Evolutionary conservation across 1,140 invertebrate species (phyloP).

Genomic region (Penaeus indicus): DNA sequence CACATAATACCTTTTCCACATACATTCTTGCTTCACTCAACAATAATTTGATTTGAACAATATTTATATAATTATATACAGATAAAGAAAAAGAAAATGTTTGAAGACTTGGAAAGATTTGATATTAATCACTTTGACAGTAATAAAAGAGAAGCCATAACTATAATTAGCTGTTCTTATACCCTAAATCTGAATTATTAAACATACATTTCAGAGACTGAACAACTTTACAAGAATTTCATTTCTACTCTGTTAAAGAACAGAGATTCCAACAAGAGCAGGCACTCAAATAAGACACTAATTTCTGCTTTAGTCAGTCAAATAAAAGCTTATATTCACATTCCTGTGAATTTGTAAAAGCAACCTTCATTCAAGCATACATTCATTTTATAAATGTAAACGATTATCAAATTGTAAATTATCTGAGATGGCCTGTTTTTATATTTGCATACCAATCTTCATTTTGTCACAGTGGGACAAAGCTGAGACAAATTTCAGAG

Average conservation of each 20-base stretch:
- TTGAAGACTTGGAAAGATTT: conserved; percentile 7
- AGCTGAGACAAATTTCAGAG: conserved; percentile 11
- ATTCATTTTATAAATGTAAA: background rate
- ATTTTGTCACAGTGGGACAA: background rate
- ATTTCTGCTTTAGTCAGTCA: background rate
- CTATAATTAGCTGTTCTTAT: background rate
- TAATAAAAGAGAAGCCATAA: conserved; percentile 12
- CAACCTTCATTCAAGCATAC: conserved; percentile 30
- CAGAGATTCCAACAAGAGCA: conserved; percentile 3
- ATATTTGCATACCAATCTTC: no score
- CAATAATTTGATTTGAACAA: conserved; percentile 63
- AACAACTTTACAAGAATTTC: background rate
- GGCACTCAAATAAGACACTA: conserved; percentile 45
- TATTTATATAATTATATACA: conserved; percentile 62
- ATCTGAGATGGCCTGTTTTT: no score
- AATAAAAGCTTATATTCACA: conserved; percentile 36
- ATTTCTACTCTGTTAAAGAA: background rate
- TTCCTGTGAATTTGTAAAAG: conserved; percentile 46
- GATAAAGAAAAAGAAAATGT: conserved; percentile 13
- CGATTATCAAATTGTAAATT: no score
- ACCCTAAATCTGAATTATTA: no score
- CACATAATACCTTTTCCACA: conserved; percentile 44
- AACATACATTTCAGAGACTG: background rate
- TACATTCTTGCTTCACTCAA: conserved; percentile 42
- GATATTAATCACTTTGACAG: conserved; percentile 25